Conservation (phyloP, 2,888 invertebrate genomes). For the Lithophane ornitopus region DNA sequence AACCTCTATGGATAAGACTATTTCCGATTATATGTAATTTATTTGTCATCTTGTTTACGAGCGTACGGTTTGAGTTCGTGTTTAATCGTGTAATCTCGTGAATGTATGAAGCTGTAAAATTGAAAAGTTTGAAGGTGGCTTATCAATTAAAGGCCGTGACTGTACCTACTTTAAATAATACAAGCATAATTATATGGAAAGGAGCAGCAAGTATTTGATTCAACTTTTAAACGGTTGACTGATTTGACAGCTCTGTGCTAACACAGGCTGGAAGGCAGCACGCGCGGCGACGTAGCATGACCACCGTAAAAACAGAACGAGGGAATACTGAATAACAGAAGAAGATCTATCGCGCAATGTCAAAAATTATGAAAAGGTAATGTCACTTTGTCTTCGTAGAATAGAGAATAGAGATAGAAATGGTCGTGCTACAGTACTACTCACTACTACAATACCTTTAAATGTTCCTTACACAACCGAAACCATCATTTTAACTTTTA, state of each 20-base stretch:
- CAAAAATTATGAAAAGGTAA: neutral
- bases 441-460: too few relatives aligned
- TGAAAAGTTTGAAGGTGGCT: too few relatives aligned
- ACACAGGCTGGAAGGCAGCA: neutral
- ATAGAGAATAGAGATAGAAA: neutral
- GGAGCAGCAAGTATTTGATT: neutral
- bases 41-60: too few relatives aligned
- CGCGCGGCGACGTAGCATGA: too few relatives aligned
- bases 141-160: too few relatives aligned
- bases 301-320: neutral
- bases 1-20: too few relatives aligned
- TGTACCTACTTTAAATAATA: too few relatives aligned
- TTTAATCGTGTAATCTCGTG: too few relatives aligned
- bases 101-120: too few relatives aligned
- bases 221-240: neutral
- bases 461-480: neutral
- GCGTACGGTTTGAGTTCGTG: too few relatives aligned
- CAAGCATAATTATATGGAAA: neutral
- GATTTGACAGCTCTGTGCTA: neutral
- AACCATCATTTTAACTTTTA: neutral
- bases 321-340: neutral
- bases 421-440: too few relatives aligned
- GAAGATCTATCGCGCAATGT: neutral
- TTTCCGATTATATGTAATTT: too few relatives aligned
- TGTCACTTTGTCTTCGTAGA: neutral